Conservation (phyloP, 2,888 invertebrate species). For the Theodoxus fluviatilis region DNA sequence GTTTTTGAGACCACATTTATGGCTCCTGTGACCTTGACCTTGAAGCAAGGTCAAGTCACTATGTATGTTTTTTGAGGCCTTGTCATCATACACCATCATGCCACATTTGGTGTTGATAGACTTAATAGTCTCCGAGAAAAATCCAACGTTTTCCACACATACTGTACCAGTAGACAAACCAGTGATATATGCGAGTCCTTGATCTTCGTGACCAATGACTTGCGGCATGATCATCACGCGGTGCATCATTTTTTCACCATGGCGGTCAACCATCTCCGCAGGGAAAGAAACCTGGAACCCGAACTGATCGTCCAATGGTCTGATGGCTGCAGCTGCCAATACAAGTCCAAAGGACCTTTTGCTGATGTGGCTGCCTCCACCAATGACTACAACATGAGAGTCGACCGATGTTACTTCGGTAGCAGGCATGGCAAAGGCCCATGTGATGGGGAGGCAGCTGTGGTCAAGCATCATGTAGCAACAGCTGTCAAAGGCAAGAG, state of each 20-base stretch:
- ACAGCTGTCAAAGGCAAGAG: background rate
- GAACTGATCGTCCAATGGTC: background rate
- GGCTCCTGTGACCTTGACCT: too few relatives aligned
- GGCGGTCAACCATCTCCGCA: background rate
- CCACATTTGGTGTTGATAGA: too few relatives aligned
- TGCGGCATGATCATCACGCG: background rate
- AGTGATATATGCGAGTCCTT: too few relatives aligned
- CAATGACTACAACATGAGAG: background rate
- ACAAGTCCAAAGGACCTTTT: conserved; percentile 15
- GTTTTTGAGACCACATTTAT: too few relatives aligned
- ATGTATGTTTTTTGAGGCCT: too few relatives aligned
- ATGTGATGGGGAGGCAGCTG: conserved; percentile 7
- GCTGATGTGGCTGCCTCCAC: background rate
- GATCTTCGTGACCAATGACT: background rate
- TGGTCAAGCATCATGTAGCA: background rate
- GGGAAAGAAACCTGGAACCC: background rate
- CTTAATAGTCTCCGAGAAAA: too few relatives aligned
- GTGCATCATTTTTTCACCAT: background rate
- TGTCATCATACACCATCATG: too few relatives aligned
- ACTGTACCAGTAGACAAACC: too few relatives aligned
- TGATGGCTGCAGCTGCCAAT: conserved; percentile 1
- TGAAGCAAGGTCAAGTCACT: too few relatives aligned
- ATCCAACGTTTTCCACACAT: too few relatives aligned
- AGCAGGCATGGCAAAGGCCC: conserved; percentile 8
- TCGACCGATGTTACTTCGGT: background rate